Conservation (phyloP, 2,888 invertebrate species). For the Alloscopus bannaensis region DNA sequence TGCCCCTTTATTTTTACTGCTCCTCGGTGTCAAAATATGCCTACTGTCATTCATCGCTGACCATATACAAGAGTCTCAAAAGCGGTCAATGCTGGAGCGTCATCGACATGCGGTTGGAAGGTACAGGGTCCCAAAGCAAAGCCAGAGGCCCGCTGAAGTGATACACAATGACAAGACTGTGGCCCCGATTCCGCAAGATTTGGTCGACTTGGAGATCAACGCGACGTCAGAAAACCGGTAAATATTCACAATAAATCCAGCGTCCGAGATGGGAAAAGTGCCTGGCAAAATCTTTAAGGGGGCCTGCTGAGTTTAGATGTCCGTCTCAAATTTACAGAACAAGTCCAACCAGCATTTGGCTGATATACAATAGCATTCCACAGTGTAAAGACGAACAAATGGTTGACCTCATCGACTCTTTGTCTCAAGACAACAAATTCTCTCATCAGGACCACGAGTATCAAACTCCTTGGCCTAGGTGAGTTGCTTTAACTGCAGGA, state of each 20-base stretch:
- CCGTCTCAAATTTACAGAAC: conserved; percentile 65
- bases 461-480: conserved; percentile 73
- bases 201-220: conserved; percentile 39
- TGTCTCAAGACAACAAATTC: conserved; percentile 80
- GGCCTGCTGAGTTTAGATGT: no score
- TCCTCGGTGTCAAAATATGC: conserved; percentile 70
- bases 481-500: not conserved
- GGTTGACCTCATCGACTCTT: conserved; percentile 79
- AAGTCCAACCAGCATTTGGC: conserved; percentile 70
- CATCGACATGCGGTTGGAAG: not conserved
- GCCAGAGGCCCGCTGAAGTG: not conserved
- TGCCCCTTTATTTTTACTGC: conserved; percentile 66
- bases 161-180: conserved; percentile 2
- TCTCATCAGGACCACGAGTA: conserved; percentile 76
- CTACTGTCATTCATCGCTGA: conserved; percentile 67
- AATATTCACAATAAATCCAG: no score
- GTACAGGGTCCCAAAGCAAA: not conserved
- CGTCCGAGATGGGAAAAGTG: no score
- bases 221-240: conserved; percentile 47
- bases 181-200: conserved; percentile 35
- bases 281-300: no score
- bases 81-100: not conserved
- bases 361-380: conserved; percentile 81
- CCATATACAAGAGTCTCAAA: conserved; percentile 42
- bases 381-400: conserved; percentile 80